Evolutionary conservation across 64 coral and sea anemone genomes (phyloP).

Genomic region (Montipora efflorescens): DNA sequence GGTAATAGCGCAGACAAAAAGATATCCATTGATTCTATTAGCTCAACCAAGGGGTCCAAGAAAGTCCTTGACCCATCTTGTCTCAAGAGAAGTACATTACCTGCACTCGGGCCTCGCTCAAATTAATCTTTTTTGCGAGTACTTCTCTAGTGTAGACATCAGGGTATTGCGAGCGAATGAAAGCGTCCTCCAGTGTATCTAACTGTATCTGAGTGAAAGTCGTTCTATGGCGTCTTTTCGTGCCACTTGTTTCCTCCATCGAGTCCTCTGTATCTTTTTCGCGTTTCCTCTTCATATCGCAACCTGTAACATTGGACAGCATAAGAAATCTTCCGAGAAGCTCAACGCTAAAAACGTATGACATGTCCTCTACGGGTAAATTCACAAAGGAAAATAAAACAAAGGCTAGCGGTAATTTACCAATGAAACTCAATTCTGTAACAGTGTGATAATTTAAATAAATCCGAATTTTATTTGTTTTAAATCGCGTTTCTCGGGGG

Average conservation of each 20-base stretch:
- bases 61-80: background rate
- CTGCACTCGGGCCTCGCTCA: constrained; percentile 91
- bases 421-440: background rate
- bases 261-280: constrained; percentile 44
- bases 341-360: background rate
- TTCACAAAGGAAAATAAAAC: constrained; percentile 11
- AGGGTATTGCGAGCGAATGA: constrained; percentile 83
- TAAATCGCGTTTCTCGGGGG: background rate
- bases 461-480: constrained; percentile 39
- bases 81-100: constrained; percentile 45
- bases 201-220: constrained; percentile 90
- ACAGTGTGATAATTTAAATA: constrained; percentile 18
- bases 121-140: constrained; percentile 77
- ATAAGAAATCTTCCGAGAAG: background rate
- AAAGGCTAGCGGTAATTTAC: constrained; percentile 3
- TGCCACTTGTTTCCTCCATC: constrained; percentile 61
- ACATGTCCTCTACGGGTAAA: background rate
- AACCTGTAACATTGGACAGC: constrained; percentile 34
- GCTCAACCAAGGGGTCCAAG: constrained; percentile 16
- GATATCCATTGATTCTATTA: constrained; percentile 75
- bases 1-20: constrained; percentile 85
- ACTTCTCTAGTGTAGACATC: constrained; percentile 89
- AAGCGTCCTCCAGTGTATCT: constrained; percentile 84
- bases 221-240: constrained; percentile 85
- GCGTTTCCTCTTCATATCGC: constrained; percentile 66